Percentiles rank a stretch among this genome's conserved stretches.
Evolutionary conservation across 2,797 vertebrate species (phyloP).

Genomic region (Carduelis carduelis): DNA sequence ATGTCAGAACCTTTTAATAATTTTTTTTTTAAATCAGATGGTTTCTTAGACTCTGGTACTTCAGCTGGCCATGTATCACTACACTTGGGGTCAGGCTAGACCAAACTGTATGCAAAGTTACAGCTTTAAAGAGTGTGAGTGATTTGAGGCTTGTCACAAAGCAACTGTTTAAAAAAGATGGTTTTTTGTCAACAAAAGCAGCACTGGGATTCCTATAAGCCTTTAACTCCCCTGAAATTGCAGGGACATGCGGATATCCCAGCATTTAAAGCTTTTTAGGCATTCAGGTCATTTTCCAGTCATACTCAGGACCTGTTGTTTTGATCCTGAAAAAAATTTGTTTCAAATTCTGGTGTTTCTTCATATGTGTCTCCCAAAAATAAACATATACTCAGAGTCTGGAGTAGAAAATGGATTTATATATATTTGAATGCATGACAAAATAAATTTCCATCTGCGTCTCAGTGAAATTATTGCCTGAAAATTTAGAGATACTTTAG

Average conservation of each 20-base stretch:
- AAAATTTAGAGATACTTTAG: not conserved
- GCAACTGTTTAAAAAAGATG: not conserved
- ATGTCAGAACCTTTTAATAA: not conserved
- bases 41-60: not conserved
- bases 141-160: not conserved
- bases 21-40: not conserved
- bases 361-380: not conserved
- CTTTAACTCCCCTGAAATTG: not conserved
- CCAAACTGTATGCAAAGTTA: not conserved
- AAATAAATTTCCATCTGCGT: not conserved
- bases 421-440: not conserved
- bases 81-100: accelerated
- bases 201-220: not conserved
- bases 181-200: not conserved
- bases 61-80: not conserved
- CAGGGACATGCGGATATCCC: not conserved
- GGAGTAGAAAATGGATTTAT: not conserved
- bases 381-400: not conserved
- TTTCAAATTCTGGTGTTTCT: not conserved
- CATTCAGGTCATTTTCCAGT: not conserved
- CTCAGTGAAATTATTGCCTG: not conserved
- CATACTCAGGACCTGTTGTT: accelerated
- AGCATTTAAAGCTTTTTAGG: not conserved
- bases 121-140: not conserved
- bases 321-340: not conserved